Conservation (phyloP, 2,888 invertebrate genomes). For the Pristionchus maxplancki region DNA sequence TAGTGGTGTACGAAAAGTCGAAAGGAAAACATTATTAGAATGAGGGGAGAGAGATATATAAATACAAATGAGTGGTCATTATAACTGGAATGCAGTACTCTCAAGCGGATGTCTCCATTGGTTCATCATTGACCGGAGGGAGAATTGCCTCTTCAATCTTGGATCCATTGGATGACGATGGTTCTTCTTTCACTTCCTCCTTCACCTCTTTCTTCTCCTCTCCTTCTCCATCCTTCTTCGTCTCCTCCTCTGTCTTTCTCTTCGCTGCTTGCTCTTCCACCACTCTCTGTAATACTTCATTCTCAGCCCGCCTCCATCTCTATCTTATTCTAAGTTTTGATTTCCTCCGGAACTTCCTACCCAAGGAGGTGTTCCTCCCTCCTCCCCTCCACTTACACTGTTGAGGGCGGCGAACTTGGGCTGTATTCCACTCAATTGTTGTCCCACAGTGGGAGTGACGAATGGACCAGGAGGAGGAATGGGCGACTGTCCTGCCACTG, state of each 20-base stretch:
- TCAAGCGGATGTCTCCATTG: not conserved
- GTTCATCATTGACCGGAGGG: not conserved
- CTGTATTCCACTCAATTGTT: constrained; percentile 72
- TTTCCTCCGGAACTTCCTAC: no score
- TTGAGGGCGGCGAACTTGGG: constrained; percentile 74
- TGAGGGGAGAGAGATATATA: not conserved
- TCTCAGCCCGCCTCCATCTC: not conserved
- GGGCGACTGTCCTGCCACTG: constrained; percentile 67
- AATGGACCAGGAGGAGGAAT: constrained; percentile 78
- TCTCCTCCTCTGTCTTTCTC: constrained; percentile 6
- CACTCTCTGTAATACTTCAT: constrained; percentile 11
- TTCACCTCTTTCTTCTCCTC: constrained; percentile 3
- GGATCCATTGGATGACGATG: constrained; percentile 14
- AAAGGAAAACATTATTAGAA: not conserved
- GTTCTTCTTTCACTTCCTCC: not conserved
- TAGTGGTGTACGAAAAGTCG: not conserved
- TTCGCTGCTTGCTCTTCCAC: constrained; percentile 1
- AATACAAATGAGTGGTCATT: not conserved
- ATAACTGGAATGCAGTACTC: not conserved
- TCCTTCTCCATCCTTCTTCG: constrained; percentile 17
- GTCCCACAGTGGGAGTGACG: constrained; percentile 72
- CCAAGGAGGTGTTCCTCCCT: no score
- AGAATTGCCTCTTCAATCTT: not conserved
- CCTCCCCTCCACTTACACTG: constrained; percentile 41
- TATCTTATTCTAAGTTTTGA: no score